Conservation (phyloP, 2,888 invertebrate species). For the Hydraecia micacea region DNA sequence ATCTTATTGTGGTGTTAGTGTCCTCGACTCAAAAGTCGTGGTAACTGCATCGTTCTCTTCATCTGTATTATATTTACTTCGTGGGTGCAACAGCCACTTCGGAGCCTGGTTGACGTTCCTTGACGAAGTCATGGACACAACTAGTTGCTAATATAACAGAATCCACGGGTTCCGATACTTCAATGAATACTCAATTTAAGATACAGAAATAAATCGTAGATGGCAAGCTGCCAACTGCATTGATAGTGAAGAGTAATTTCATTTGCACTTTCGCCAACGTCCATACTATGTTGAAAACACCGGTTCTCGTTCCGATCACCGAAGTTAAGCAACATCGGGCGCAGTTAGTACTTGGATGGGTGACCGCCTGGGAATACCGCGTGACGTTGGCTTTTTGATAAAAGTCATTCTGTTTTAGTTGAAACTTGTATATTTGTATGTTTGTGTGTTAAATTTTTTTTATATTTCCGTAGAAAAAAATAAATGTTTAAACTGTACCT, state of each 20-base stretch:
- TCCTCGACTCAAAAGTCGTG: background rate
- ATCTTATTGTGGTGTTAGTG: background rate
- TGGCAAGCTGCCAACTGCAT: conserved; percentile 23
- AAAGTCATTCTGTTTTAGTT: background rate
- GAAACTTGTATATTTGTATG: background rate
- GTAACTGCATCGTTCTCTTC: background rate
- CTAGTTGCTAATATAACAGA: background rate
- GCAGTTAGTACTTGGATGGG: conserved; percentile 84
- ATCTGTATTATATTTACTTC: background rate
- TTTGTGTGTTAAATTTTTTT: background rate
- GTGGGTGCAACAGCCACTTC: background rate
- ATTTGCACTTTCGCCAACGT: conserved; percentile 24
- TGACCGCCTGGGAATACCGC: conserved; percentile 84
- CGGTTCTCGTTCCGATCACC: conserved; percentile 58
- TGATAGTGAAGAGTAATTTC: conserved; percentile 18
- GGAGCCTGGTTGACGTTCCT: background rate
- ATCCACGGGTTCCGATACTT: background rate
- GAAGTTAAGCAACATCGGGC: conserved; percentile 79
- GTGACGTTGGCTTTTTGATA: conserved; percentile 65
- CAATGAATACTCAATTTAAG: background rate
- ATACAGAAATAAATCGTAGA: background rate
- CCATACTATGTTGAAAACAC: conserved; percentile 42
- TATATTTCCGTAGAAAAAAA: background rate
- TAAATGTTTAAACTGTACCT: background rate
- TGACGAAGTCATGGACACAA: background rate